These are phyloP conservation scores for Nansenia antarctica DNA, from an alignment of 2,113 vertebrate genomes.

Conservation along the genomic window DNA sequence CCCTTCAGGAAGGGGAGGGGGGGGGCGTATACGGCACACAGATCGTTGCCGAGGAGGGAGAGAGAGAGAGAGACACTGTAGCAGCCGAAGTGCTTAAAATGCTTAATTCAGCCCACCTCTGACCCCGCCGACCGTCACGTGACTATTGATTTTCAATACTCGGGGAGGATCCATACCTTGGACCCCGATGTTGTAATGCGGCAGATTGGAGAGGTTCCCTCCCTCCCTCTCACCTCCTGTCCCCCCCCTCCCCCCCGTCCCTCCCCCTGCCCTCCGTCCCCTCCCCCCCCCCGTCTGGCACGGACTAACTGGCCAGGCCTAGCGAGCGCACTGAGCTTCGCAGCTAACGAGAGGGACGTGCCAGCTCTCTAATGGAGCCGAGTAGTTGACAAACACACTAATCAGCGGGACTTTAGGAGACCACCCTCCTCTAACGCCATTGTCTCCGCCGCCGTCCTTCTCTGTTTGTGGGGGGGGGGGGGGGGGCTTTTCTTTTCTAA, in stretches of 20 bases:
- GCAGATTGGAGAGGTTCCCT: slow-evolving; percentile 2
- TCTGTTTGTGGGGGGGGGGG: background rate
- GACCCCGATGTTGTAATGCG: background rate
- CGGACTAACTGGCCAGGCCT: background rate
- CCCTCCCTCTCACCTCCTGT: background rate
- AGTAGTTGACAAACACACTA: background rate
- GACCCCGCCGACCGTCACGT: background rate
- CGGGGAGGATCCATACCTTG: background rate
- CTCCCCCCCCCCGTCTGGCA: background rate
- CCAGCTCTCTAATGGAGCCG: background rate
- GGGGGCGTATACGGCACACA: background rate
- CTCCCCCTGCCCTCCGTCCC: background rate
- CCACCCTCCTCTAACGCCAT: background rate
- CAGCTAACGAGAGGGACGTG: background rate
- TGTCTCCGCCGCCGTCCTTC: background rate
- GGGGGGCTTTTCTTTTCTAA: too few species aligned
- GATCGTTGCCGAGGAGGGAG: too few species aligned
- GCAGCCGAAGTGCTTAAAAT: background rate
- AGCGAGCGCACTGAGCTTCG: background rate
- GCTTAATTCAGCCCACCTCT: background rate
- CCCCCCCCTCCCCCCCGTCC: background rate
- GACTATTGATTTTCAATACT: slow-evolving; percentile 7
- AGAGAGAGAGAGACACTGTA: background rate
- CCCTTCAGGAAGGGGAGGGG: background rate
- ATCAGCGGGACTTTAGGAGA: background rate